Base-by-base conservation (phyloP, 2,797 vertebrate species). In the Cryptoblepharus egeriae region DNA sequence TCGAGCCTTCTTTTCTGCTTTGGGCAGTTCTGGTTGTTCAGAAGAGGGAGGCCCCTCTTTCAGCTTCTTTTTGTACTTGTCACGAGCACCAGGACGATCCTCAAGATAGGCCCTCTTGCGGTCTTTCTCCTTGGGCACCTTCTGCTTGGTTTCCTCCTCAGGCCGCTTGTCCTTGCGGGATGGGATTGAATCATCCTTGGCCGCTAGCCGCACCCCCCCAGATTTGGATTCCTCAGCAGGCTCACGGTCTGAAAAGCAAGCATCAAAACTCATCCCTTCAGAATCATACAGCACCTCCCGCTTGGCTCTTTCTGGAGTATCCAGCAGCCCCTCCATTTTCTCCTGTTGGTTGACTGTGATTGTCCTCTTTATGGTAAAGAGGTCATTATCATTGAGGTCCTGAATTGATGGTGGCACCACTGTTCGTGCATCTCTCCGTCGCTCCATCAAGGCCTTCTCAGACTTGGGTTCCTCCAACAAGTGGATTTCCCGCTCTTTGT, bases 351-450 rank as follows among this genome's bases (percentile, higher is more conserved):
- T 98, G 74, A 99, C 98, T 0, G 98, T 99, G 87, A 99, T 99
- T 71, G 98, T 99, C 58, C 98, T 94, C 81, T 98, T 99, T 87
- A 99, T 99, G 81, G 97, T 97, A 20, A 98, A 98, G 0, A 99
- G 96, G 26, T 98, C 97, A 0, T 97, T 96, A 37, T 98, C 97
- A 4, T 97, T 99, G 11, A 99, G 96, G 86, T 99, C 98, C 87
- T 99, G 98, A 89, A 99, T 98, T 4, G 98, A 99, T 0, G 98
- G 98, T 0, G 98, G 98, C 61, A 99, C 97, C 0, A 98, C 98
- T 0, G 97, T 96, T 0, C 97, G 95, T 0, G 96, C 93, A 5
- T 97, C 96, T 60, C 96, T 89, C 13, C 96, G 89, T 16, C 89
- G 93, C 63, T 94, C 0, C 88, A 68, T 26, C 67, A 69, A 42